Evolutionary conservation across 2,797 vertebrate genomes (phyloP), one percentile per base, ranked within the genome.

Genomic region (Oreortyx pictus): DNA sequence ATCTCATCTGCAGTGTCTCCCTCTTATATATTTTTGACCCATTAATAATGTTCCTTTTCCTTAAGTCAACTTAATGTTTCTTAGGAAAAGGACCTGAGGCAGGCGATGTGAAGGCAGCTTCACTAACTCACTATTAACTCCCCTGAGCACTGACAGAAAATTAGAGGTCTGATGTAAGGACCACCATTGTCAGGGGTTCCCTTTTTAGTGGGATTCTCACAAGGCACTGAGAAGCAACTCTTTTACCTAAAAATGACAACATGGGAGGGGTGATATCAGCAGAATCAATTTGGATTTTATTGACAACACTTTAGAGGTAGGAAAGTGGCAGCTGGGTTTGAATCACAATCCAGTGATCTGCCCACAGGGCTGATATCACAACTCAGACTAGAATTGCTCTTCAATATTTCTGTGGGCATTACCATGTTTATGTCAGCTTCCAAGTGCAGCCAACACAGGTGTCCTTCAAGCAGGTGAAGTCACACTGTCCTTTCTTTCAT

Each of bases 31-130:
- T 10, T 60, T 54, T 72, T 14, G 33, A 37, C 35, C 23, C 24
- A 7, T 25, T 35, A 60, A 33, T 4, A 15, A 10, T 29, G 14
- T 10, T 4, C 12, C n/a, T 12, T 64, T 60, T 67, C 86, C 56
- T 61, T 13, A 8, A 7, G 77, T 1, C 5, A 52, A n/a, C 50
- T 39, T 70, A 41, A 31, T 0, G 0, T 49, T 74, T 64, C 44
- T 31, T 41, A 62, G 10, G 11, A 24, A n/a, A 79, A 64, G 68
- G 60, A 39, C 23, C n/a, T 35, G 54, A 75, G 60, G 44, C 50
- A 65, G 46, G 37, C n/a, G 43, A 14, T 14, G 12, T 33, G 60
- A 73, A 52, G 6, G 73, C 60, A 77, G 8, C 52, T 57, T 93
- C 54, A 5, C 54, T 52, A 27, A 24, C 29, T 70, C 59, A 13